Conservation (phyloP, 1,140 invertebrate species). For the Hirudo medicinalis region DNA sequence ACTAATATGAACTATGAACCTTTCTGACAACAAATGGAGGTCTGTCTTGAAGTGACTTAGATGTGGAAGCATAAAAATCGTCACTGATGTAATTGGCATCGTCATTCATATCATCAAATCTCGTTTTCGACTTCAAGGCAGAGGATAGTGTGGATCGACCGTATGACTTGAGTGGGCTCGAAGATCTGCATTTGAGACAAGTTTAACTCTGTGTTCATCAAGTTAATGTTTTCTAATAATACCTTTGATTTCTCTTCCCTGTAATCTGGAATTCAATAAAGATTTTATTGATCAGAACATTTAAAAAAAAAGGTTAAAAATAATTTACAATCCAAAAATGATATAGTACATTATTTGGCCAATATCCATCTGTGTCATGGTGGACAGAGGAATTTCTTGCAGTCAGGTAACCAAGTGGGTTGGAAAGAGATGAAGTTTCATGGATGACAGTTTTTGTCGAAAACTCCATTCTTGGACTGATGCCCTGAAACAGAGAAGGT, state of each 20-base stretch:
- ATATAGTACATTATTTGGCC: background rate
- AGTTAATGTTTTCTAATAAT: no score
- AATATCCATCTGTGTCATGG: conserved; percentile 7
- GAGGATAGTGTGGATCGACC: conserved; percentile 4
- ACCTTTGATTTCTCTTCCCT: no score
- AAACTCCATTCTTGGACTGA: conserved; percentile 13
- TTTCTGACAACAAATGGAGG: conserved; percentile 6
- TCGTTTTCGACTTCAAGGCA: background rate
- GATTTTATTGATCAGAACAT: background rate
- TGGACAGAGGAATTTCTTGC: background rate
- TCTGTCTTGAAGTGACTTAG: background rate
- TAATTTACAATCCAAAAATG: background rate
- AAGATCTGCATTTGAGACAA: background rate
- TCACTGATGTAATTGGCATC: background rate
- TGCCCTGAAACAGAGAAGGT: conserved; percentile 4
- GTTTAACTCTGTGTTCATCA: no score
- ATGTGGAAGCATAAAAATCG: background rate
- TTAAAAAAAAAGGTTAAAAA: conserved; percentile 12
- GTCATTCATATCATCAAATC: background rate
- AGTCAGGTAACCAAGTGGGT: no score
- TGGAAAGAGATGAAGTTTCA: background rate
- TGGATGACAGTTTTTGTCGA: conserved; percentile 14
- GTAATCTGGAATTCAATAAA: no score
- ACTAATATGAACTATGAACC: background rate
- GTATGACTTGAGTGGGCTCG: background rate